Conservation (phyloP, 2,113 vertebrate species). For the Bubo bubo region DNA sequence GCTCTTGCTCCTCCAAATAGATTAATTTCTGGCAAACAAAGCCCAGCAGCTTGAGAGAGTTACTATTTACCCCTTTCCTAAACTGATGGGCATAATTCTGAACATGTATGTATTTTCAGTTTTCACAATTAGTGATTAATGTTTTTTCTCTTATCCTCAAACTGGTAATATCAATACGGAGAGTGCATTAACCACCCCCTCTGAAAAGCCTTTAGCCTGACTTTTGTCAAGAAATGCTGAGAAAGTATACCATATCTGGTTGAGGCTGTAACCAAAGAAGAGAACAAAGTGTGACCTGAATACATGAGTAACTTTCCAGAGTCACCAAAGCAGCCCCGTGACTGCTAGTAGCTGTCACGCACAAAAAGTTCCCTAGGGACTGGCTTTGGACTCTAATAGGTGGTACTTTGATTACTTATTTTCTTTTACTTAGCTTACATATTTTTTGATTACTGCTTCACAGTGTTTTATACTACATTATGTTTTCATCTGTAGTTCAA, state of each 20-base stretch:
- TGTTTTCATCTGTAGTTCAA: not conserved
- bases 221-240: not conserved
- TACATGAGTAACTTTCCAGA: not conserved
- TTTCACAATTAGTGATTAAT: not conserved
- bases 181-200: not conserved
- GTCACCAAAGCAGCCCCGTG: not conserved
- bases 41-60: not conserved
- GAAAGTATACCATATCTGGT: not conserved
- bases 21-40: not conserved
- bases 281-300: constrained; percentile 42
- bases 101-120: not conserved
- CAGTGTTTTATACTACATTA: not conserved
- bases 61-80: not conserved
- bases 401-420: not conserved
- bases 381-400: not conserved
- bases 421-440: not conserved
- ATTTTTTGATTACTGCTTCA: not conserved
- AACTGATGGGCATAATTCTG: not conserved
- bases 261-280: constrained; percentile 21
- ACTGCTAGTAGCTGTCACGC: not conserved
- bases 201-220: not conserved
- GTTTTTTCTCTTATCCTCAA: not conserved
- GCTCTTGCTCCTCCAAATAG: not conserved
- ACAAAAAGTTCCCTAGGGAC: not conserved
- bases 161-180: not conserved